A percentile compares a stretch with the other conserved stretches of the same genome.
These are phyloP conservation scores for Nycticryphes semicollaris DNA, from an alignment of 2,113 vertebrate genomes.

Conservation along the genomic window DNA sequence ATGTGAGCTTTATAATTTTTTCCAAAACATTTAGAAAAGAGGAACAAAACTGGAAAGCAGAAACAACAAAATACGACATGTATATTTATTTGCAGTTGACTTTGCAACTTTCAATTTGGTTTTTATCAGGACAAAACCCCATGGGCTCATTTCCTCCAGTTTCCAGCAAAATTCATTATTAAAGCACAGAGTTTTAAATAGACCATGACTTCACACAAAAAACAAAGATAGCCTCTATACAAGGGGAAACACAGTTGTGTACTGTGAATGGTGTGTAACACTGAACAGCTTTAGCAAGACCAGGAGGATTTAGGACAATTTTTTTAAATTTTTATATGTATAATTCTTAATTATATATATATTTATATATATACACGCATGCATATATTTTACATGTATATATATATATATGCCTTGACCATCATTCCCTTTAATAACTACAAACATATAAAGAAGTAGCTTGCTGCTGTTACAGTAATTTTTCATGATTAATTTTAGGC, in stretches of 20 bases:
- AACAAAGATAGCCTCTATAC: constrained; percentile 37
- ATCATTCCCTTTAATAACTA: neutral
- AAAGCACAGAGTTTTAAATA: constrained; percentile 28
- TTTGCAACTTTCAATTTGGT: neutral
- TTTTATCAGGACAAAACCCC: constrained; percentile 20
- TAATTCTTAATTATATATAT: neutral
- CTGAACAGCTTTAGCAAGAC: neutral
- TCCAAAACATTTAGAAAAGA: neutral
- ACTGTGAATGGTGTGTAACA: neutral
- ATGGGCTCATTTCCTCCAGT: constrained; percentile 17
- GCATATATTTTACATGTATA: neutral
- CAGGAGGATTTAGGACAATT: neutral
- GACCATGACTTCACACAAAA: constrained; percentile 5
- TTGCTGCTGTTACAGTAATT: neutral
- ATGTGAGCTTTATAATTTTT: neutral
- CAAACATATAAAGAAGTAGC: neutral
- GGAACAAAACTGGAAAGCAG: neutral
- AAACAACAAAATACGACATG: neutral
- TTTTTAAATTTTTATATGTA: neutral
- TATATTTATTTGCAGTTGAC: neutral
- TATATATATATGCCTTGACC: neutral
- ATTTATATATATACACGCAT: too few relatives aligned
- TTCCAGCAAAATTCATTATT: constrained; percentile 4
- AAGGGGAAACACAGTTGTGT: neutral
- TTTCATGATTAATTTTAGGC: neutral